phyloP scores from a whole-genome alignment of 2,113 vertebrate species.

The Cyprinodon variegatus region DNA sequence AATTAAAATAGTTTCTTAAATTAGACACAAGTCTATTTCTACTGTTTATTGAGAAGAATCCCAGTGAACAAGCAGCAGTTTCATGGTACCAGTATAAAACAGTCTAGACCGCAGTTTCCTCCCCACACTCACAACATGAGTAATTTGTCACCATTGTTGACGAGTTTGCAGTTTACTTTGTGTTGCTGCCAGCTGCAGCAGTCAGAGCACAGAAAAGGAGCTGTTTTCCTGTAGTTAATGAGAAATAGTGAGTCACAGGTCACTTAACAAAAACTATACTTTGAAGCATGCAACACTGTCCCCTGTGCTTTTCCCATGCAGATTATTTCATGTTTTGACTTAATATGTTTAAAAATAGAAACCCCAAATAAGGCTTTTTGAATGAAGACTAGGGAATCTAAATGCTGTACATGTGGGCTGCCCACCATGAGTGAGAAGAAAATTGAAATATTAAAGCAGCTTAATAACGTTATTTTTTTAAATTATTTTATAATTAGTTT shows the following conservation, averaged over 20 bases:
- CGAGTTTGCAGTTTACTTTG: slow-evolving; percentile 23
- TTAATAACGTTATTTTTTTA: too few relatives aligned
- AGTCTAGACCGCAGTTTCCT: neutral
- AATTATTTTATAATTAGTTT: too few relatives aligned
- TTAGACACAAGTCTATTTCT: neutral
- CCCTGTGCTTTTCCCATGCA: too few relatives aligned
- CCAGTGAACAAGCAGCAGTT: neutral
- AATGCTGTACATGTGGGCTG: too few relatives aligned
- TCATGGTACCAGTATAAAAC: neutral
- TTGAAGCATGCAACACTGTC: too few relatives aligned
- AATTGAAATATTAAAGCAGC: too few relatives aligned
- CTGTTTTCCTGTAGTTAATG: slow-evolving; percentile 3
- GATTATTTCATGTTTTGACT: too few relatives aligned
- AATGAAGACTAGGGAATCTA: too few relatives aligned
- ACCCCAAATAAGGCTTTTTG: too few relatives aligned
- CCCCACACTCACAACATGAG: slow-evolving; percentile 2
- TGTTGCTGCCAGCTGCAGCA: slow-evolving; percentile 11
- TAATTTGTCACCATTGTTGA: slow-evolving; percentile 16
- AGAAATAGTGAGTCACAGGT: slow-evolving; percentile 1
- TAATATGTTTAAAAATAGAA: too few relatives aligned
- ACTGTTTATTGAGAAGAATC: slow-evolving; percentile 12
- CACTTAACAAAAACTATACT: too few relatives aligned
- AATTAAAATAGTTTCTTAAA: slow-evolving; percentile 9
- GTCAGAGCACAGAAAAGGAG: slow-evolving; percentile 19
- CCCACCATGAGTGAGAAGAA: too few relatives aligned